Evolutionary conservation across 1,140 invertebrate species (phyloP).

Genomic region (Limonius californicus): DNA sequence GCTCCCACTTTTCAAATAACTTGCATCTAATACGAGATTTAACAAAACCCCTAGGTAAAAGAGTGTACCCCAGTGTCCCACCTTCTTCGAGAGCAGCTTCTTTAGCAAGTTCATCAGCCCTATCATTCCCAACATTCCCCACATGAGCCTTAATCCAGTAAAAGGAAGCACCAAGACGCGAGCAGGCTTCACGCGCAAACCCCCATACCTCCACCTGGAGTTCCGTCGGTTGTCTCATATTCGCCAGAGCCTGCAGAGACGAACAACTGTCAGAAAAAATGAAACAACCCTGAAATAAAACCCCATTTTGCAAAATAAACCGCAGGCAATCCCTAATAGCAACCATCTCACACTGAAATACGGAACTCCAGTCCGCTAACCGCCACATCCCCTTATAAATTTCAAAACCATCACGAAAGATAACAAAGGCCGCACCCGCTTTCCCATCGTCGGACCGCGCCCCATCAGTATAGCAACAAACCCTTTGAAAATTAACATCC

Average conservation of each 20-base stretch:
- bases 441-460: not conserved
- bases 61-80: too few relatives aligned
- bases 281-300: not conserved
- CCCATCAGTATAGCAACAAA: slow-evolving; percentile 4
- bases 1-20: too few relatives aligned
- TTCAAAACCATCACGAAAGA: not conserved
- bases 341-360: slow-evolving; percentile 2
- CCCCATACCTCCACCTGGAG: not conserved
- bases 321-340: not conserved
- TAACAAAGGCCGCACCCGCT: not conserved
- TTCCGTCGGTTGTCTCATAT: not conserved
- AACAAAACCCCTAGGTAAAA: too few relatives aligned
- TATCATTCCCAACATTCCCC: not conserved
- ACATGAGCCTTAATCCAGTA: not conserved
- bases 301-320: not conserved
- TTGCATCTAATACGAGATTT: too few relatives aligned
- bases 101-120: not conserved
- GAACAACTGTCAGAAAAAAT: not conserved
- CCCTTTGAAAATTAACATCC: too few relatives aligned
- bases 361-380: not conserved
- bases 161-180: not conserved
- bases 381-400: too few relatives aligned
- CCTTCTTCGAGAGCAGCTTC: not conserved
- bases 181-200: not conserved
- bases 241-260: not conserved